These are phyloP conservation scores for Eulemur macaco DNA, from an alignment of 2,113 vertebrate genomes.

Conservation along the genomic window DNA sequence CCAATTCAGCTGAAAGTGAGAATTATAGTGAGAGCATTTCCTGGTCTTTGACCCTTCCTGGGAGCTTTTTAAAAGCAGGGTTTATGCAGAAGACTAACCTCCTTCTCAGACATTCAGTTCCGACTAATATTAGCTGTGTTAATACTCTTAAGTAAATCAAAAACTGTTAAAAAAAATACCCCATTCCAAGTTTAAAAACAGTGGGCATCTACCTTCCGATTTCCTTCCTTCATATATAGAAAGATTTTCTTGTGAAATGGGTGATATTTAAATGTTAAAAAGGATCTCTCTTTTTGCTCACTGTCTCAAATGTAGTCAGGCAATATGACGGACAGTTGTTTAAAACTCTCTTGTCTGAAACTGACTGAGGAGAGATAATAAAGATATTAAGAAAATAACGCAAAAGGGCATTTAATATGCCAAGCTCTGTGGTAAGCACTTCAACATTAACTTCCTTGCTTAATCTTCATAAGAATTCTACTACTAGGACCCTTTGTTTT, in stretches of 20 bases:
- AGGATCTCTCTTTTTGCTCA: slow-evolving; percentile 19
- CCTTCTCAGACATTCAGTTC: slow-evolving; percentile 79
- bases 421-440: background rate
- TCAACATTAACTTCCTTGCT: background rate
- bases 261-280: slow-evolving; percentile 69
- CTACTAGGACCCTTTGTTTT: background rate
- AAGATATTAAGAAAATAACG: background rate
- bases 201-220: slow-evolving; percentile 70
- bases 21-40: slow-evolving; percentile 84
- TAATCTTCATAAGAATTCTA: background rate
- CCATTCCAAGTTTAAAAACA: slow-evolving; percentile 79
- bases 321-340: slow-evolving; percentile 29
- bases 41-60: slow-evolving; percentile 86
- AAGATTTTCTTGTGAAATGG: slow-evolving; percentile 62
- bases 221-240: slow-evolving; percentile 70
- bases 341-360: background rate
- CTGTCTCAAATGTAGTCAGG: slow-evolving; percentile 44
- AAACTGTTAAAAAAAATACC: slow-evolving; percentile 79
- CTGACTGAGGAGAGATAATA: background rate
- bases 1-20: slow-evolving; percentile 85
- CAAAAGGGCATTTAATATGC: background rate
- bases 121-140: slow-evolving; percentile 78
- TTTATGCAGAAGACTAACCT: slow-evolving; percentile 83
- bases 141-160: slow-evolving; percentile 78
- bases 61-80: slow-evolving; percentile 81